These are phyloP conservation scores for Hyppa rectilinea DNA, from an alignment of 2,888 invertebrate genomes.

Conservation along the genomic window DNA sequence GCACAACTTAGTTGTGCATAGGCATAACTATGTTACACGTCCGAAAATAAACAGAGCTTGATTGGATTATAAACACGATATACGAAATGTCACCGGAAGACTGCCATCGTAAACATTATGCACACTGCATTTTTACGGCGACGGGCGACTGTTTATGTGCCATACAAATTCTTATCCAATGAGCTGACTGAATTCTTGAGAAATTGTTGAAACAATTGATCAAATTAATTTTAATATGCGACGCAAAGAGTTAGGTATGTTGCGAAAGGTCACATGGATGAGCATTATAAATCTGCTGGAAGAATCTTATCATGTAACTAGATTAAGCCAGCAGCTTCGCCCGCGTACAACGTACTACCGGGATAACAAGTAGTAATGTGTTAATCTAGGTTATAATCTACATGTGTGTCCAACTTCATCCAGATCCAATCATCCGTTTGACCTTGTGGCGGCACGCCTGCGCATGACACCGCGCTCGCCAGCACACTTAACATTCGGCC, in stretches of 20 bases:
- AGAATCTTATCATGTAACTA: not conserved
- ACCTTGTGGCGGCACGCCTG: no score
- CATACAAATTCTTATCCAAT: not conserved
- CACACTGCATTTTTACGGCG: not conserved
- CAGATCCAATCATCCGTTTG: no score
- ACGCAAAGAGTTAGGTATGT: not conserved
- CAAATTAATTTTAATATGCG: not conserved
- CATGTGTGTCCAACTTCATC: no score
- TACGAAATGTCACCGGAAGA: not conserved
- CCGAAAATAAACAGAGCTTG: not conserved
- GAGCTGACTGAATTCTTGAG: not conserved
- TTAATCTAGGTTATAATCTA: no score
- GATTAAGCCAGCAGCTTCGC: no score
- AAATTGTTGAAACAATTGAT: not conserved
- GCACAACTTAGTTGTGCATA: not conserved
- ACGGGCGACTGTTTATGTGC: not conserved
- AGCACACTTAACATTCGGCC: no score
- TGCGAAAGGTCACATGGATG: not conserved
- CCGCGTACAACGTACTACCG: no score
- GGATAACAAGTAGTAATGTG: no score
- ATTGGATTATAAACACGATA: not conserved
- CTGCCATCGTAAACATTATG: not conserved
- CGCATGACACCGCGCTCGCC: no score
- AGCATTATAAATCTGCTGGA: not conserved
- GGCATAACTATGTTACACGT: not conserved